Evolutionary conservation across 1,140 invertebrate genomes (phyloP).

Genomic region (Zaprionus capensis): DNA sequence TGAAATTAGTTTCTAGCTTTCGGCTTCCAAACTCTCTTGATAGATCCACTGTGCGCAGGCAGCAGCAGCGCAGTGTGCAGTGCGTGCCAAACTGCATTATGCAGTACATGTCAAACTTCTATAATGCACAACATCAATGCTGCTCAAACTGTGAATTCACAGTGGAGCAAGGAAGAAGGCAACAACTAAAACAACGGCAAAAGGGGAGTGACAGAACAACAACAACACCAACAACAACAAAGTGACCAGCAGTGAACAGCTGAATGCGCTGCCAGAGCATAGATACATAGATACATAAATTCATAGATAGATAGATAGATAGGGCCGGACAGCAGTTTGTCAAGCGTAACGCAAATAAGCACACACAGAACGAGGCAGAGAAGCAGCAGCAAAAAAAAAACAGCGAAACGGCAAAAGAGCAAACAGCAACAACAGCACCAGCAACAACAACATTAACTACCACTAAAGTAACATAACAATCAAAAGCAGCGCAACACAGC

Average conservation of each 20-base stretch:
- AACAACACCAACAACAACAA: slow-evolving; percentile 6
- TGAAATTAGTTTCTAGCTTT: too few relatives aligned
- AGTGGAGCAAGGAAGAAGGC: background rate
- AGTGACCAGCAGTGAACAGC: slow-evolving; percentile 31
- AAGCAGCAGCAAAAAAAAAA: slow-evolving; percentile 17
- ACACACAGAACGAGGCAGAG: slow-evolving; percentile 41
- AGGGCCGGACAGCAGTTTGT: slow-evolving; percentile 50
- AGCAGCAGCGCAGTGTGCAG: too few relatives aligned
- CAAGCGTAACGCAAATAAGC: slow-evolving; percentile 70
- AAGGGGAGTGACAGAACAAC: background rate
- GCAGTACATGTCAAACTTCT: slow-evolving; percentile 12
- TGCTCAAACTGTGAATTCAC: slow-evolving; percentile 2
- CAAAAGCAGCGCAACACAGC: slow-evolving; percentile 2
- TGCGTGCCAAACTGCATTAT: too few relatives aligned
- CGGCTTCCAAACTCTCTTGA: too few relatives aligned
- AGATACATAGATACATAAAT: slow-evolving; percentile 25
- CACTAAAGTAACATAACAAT: slow-evolving; percentile 16
- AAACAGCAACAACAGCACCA: background rate
- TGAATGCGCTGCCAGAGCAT: slow-evolving; percentile 21
- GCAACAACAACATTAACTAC: background rate
- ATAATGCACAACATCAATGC: slow-evolving; percentile 10
- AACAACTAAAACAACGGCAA: background rate
- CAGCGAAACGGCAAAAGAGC: slow-evolving; percentile 2
- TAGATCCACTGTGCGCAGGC: too few relatives aligned
- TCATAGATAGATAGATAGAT: slow-evolving; percentile 1